Conservation (phyloP, 2,797 vertebrate genomes). For the Muscicapa comitata region DNA sequence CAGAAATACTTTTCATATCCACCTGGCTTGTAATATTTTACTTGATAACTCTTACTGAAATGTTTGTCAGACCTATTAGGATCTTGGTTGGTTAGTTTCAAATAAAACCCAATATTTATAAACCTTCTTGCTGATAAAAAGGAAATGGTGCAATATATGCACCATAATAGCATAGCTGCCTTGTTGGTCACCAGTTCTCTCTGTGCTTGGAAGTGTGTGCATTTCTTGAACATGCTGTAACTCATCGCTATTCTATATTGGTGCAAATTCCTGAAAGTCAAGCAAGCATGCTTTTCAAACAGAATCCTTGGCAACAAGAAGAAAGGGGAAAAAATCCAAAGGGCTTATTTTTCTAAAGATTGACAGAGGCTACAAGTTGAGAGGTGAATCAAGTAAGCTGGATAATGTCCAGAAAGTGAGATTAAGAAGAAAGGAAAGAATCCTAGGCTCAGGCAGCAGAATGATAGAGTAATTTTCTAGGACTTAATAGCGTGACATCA, state of each 20-base stretch:
- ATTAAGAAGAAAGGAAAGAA: slow-evolving; percentile 48
- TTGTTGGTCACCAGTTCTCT: not conserved
- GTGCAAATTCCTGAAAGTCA: slow-evolving; percentile 49
- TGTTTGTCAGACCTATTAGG: not conserved
- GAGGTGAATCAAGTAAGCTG: slow-evolving; percentile 29
- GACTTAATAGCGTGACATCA: not conserved
- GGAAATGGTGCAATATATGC: not conserved
- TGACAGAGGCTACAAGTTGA: slow-evolving; percentile 37
- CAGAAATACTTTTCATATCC: not conserved
- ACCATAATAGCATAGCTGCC: not conserved
- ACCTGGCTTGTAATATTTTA: not conserved
- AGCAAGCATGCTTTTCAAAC: slow-evolving; percentile 46
- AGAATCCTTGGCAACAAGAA: slow-evolving; percentile 42
- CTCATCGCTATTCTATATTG: not conserved
- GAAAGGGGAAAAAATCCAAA: not conserved
- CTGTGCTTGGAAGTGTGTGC: not conserved
- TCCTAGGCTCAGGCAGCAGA: not conserved
- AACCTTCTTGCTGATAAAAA: not conserved
- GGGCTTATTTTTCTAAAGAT: slow-evolving; percentile 42
- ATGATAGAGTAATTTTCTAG: slow-evolving; percentile 14
- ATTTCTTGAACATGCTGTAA: not conserved
- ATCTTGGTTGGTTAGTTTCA: not conserved
- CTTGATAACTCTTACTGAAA: not conserved
- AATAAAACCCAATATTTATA: not conserved
- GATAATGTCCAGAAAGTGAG: slow-evolving; percentile 50